Percentiles rank a stretch among this genome's conserved stretches.
These are phyloP conservation scores for Dendrolimus pini DNA, from an alignment of 2,888 invertebrate species.

Conservation along the genomic window DNA sequence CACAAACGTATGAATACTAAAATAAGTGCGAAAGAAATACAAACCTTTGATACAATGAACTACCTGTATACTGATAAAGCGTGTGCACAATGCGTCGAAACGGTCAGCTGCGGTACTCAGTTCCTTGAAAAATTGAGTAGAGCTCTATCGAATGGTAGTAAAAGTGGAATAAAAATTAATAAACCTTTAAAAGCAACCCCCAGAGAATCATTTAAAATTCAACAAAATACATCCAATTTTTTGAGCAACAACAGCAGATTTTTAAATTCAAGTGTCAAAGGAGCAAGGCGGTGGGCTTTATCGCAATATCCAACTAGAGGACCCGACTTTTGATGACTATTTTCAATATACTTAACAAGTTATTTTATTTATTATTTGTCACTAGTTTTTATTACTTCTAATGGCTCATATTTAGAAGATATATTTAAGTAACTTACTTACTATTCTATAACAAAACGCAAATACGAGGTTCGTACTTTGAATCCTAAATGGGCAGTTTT, in stretches of 20 bases:
- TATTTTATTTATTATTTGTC: no score
- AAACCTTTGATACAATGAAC: constrained; percentile 22
- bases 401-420: no score
- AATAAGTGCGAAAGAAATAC: constrained; percentile 27
- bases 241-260: background rate
- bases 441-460: no score
- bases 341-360: no score
- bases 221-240: background rate
- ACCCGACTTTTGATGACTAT: constrained; percentile 46
- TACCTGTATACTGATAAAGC: constrained; percentile 35
- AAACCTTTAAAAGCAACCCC: background rate
- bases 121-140: constrained; percentile 15
- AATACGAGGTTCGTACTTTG: no score
- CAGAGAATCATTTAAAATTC: background rate
- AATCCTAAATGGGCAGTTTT: no score
- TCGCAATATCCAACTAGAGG: constrained; percentile 36
- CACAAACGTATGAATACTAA: constrained; percentile 15
- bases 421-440: no score
- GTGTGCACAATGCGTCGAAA: constrained; percentile 27
- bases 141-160: background rate
- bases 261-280: constrained; percentile 9
- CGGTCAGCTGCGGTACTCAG: constrained; percentile 32
- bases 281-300: constrained; percentile 48
- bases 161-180: constrained; percentile 4
- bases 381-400: no score